Conservation (phyloP, 2,113 vertebrate species). For the Brevimyrus niger region DNA sequence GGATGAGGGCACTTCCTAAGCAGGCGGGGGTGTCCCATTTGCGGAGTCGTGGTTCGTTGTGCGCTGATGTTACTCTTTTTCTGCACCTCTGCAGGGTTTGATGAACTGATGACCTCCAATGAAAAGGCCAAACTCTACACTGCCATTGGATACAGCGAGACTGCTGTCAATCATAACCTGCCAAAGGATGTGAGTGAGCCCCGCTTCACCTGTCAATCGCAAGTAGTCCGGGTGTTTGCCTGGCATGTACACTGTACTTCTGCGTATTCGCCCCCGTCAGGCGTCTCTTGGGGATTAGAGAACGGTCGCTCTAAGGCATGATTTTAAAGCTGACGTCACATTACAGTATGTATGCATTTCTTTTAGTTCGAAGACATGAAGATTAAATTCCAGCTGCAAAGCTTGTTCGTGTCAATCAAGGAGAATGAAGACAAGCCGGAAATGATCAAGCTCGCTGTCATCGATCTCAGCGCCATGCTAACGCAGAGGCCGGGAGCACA, state of each 20-base stretch:
- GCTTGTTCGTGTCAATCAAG: conserved; percentile 75
- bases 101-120: conserved; percentile 74
- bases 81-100: conserved; percentile 64
- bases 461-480: conserved; percentile 71
- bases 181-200: conserved; percentile 78
- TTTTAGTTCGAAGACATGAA: conserved; percentile 89
- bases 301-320: background rate
- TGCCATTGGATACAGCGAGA: conserved; percentile 96
- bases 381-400: conserved; percentile 76
- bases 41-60: background rate
- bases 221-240: background rate
- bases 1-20: background rate
- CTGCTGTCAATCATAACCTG: conserved; percentile 81
- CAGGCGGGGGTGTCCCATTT: background rate
- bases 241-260: background rate
- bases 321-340: background rate
- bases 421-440: conserved; percentile 70
- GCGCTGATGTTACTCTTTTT: conserved; percentile 24
- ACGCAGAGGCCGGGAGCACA: conserved; percentile 86
- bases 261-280: background rate
- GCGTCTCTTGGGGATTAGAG: background rate
- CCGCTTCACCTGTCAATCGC: background rate
- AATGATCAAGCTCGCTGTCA: conserved; percentile 76
- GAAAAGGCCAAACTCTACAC: conserved; percentile 91
- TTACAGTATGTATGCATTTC: conserved; percentile 20